phyloP scores from a whole-genome alignment of 30 jellyfish, hydroid and myxozoan species.

The Clytia hemisphaerica region DNA sequence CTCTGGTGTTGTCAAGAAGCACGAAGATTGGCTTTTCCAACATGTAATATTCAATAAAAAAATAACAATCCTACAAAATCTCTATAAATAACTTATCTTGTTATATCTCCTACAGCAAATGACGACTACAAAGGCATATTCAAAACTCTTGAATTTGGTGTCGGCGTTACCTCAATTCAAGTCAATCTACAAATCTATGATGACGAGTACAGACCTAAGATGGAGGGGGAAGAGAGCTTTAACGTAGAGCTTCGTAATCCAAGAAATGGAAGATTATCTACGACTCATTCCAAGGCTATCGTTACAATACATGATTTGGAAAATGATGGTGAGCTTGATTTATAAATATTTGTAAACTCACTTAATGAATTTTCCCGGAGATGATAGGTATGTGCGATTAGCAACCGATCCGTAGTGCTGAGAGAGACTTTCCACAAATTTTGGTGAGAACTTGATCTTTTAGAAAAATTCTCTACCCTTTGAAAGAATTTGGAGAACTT shows the following conservation, averaged over 20 bases:
- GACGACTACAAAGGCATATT: constrained; percentile 80
- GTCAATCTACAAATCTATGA: constrained; percentile 64
- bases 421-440: too few relatives aligned
- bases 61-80: too few relatives aligned
- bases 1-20: too few relatives aligned
- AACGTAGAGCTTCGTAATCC: constrained; percentile 65
- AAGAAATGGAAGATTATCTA: constrained; percentile 57
- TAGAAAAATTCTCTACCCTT: too few relatives aligned
- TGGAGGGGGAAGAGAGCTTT: constrained; percentile 85
- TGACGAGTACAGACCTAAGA: constrained; percentile 78
- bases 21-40: too few relatives aligned
- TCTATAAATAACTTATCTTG: too few relatives aligned
- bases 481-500: too few relatives aligned
- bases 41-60: too few relatives aligned
- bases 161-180: constrained; percentile 52
- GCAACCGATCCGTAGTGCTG: too few relatives aligned
- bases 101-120: constrained; percentile 45
- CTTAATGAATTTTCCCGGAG: not conserved
- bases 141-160: constrained; percentile 47
- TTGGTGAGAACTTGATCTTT: too few relatives aligned
- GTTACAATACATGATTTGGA: constrained; percentile 79
- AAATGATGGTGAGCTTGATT: constrained; percentile 72
- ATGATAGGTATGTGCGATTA: not conserved
- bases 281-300: constrained; percentile 52
- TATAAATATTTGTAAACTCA: not conserved